phyloP scores from a whole-genome alignment of 1,140 invertebrate species.

The Patella vulgata region DNA sequence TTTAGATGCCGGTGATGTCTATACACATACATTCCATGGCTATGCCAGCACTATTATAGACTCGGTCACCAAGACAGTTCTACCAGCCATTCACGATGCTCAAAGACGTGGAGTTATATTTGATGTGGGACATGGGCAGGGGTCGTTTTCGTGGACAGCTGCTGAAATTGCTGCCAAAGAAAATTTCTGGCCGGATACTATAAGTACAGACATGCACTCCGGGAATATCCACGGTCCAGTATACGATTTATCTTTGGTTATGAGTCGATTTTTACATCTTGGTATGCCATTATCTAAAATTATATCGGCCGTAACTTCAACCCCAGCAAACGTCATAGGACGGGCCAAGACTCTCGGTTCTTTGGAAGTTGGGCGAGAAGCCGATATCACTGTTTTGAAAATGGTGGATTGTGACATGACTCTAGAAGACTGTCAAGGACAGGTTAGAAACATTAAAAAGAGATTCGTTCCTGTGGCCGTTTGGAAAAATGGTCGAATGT shows the following conservation, averaged over 20 bases:
- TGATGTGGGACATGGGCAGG: conserved; percentile 59
- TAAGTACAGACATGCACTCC: conserved; percentile 56
- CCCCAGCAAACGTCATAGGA: conserved; percentile 47
- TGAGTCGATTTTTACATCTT: conserved; percentile 57
- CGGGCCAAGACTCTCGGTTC: conserved; percentile 36
- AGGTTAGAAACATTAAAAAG: conserved; percentile 34
- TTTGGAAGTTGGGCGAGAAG: conserved; percentile 43
- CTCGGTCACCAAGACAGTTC: conserved; percentile 21
- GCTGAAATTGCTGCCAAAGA: conserved; percentile 42
- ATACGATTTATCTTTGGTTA: conserved; percentile 53
- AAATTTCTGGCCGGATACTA: conserved; percentile 55
- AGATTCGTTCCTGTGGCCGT: conserved; percentile 50
- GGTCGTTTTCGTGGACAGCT: conserved; percentile 55
- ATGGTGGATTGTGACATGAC: conserved; percentile 34
- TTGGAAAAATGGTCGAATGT: conserved; percentile 40
- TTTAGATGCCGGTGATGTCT: conserved; percentile 52
- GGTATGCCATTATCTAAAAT: conserved; percentile 56
- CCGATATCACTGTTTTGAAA: conserved; percentile 54
- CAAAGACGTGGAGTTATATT: conserved; percentile 51
- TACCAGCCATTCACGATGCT: conserved; percentile 46
- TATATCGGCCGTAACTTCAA: conserved; percentile 46
- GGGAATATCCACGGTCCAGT: conserved; percentile 48
- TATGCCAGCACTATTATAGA: conserved; percentile 42
- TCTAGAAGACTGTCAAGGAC: conserved; percentile 47
- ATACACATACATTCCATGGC: conserved; percentile 54